Base-by-base conservation (phyloP, 2,113 vertebrate genomes). In the Sphaerodactylus townsendi region DNA sequence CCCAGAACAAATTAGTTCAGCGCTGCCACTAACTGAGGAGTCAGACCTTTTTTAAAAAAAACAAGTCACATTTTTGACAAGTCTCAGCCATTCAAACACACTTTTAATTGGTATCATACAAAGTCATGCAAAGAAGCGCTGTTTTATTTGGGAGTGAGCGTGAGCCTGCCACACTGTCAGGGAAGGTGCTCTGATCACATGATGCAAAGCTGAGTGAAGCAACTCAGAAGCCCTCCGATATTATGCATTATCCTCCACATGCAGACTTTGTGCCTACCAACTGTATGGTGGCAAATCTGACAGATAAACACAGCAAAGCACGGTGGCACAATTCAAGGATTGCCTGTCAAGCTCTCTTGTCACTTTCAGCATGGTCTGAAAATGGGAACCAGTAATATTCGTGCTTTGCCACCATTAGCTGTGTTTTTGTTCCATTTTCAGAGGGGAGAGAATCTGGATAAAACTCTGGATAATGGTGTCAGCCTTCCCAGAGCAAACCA, bases 71-170 rank as follows among this genome's bases (percentile, higher is more conserved):
- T 91, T 91, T 86, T 41, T n/a, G 30, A 89, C 75, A 74, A 66
- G 28, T 64, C 35, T 35, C 91, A 72, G 39, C 53, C 0, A 0
- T 73, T 81, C 13, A 1, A 84, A 92, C 66, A 65, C 46, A 81
- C 76, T 85, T 92, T 91, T 90, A 92, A 92, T 93, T 91, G 77
- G 30, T 86, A 66, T 10, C 72, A 50, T 21, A 17, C n/a, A 39
- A 56, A 6, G 33, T 41, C 30, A 82, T 41, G 44, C 50, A 48
- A 35, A 82, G 25, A 48, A 37, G 48, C 56, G 23, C 4, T 13
- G 15, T 74, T 46, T 48, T 30, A 56, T 70, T 70, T 69, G 33
- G 21, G 15, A 37, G 68, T 39, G 68, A 35, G 68, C 33, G 19
- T 5, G 39, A 69, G 19, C 48, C 66, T 70, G 30, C 33, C 21